A percentile compares a stretch with the other conserved stretches of the same genome.
phyloP scores from a whole-genome alignment of 2,797 vertebrate species.

The Phrynocephalus vlangalii region DNA sequence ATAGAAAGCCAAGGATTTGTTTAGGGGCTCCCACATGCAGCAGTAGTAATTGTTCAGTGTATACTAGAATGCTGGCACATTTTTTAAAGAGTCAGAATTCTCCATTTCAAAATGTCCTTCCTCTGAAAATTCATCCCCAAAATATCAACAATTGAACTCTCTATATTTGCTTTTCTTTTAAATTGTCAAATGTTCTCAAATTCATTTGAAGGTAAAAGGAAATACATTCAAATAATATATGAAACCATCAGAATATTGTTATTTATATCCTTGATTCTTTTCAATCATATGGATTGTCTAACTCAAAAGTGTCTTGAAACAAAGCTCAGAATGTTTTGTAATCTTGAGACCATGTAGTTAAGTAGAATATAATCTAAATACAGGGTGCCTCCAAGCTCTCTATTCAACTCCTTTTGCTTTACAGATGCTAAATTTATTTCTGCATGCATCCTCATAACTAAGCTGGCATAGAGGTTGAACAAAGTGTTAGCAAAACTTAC shows the following conservation, averaged over 20 bases:
- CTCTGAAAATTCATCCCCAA: not conserved
- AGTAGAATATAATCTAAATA: not conserved
- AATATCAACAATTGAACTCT: not conserved
- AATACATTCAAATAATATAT: not conserved
- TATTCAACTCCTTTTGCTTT: constrained; percentile 18
- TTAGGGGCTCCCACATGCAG: not conserved
- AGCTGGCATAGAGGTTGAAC: constrained; percentile 40
- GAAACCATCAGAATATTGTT: not conserved
- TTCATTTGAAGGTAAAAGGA: not conserved
- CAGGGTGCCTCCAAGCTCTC: not conserved
- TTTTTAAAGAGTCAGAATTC: not conserved
- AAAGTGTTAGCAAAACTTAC: constrained; percentile 85
- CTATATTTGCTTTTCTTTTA: not conserved
- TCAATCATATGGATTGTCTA: not conserved
- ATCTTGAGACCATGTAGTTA: constrained; percentile 5
- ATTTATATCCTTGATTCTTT: not conserved
- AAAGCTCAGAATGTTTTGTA: not conserved
- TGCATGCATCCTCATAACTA: constrained; percentile 46
- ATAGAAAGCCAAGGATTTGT: not conserved
- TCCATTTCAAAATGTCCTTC: not conserved
- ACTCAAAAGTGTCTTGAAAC: not conserved
- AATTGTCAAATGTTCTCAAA: not conserved
- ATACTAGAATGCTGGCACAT: not conserved
- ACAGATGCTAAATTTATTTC: not conserved
- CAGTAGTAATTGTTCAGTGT: not conserved